phyloP scores from a whole-genome alignment of 2,888 invertebrate genomes.

The Pristionchus arcanus region DNA sequence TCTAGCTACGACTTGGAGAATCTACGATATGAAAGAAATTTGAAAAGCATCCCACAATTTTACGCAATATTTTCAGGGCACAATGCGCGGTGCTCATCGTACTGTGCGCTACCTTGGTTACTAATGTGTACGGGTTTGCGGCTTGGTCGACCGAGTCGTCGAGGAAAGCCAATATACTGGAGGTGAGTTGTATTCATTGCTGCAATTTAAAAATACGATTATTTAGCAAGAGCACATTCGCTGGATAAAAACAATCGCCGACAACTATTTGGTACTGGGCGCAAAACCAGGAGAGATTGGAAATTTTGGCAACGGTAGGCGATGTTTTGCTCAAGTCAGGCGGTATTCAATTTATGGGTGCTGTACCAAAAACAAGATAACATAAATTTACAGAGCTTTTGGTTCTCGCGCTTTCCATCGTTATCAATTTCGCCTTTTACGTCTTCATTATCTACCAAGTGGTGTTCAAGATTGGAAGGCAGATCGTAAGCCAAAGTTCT shows the following conservation, averaged over 20 bases:
- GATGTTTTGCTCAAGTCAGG: too few species aligned
- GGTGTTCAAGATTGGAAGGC: background rate
- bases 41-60: too few species aligned
- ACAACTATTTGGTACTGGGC: background rate
- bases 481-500: background rate
- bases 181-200: background rate
- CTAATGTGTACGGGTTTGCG: background rate
- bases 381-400: background rate
- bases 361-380: too few species aligned
- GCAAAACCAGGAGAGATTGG: background rate
- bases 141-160: background rate
- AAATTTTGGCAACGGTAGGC: background rate
- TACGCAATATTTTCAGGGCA: background rate
- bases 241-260: background rate
- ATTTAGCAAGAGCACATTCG: background rate
- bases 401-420: background rate
- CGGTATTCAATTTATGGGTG: too few species aligned
- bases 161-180: background rate
- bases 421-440: constrained; percentile 6
- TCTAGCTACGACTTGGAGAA: too few species aligned
- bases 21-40: too few species aligned
- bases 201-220: background rate
- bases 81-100: background rate
- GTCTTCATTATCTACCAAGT: background rate
- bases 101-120: background rate